A percentile compares a stretch with the other conserved stretches of the same genome.
These are phyloP conservation scores for Folsomia manolachei DNA, from an alignment of 2,888 invertebrate species.

Conservation along the genomic window DNA sequence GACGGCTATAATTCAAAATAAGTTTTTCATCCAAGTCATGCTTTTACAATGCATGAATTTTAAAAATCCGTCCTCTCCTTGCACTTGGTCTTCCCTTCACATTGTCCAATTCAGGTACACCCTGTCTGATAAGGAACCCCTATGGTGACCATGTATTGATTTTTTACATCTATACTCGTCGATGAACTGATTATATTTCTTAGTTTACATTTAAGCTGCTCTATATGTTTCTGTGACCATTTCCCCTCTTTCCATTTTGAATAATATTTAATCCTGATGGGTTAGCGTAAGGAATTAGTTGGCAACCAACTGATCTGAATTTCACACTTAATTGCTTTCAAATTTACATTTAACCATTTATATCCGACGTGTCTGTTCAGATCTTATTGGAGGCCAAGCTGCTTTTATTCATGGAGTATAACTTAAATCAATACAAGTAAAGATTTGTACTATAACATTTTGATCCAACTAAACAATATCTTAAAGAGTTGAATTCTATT, in stretches of 20 bases:
- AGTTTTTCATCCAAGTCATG: slow-evolving; percentile 40
- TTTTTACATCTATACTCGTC: not conserved
- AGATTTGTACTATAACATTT: no score
- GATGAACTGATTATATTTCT: not conserved
- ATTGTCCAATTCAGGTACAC: slow-evolving; percentile 42
- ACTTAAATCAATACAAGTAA: no score
- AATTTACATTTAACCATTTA: no score
- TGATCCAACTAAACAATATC: no score
- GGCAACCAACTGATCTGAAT: no score
- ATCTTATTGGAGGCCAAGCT: no score
- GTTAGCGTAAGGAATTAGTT: no score
- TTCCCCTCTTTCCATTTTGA: slow-evolving; percentile 55
- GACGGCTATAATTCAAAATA: slow-evolving; percentile 42
- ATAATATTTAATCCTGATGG: slow-evolving; percentile 70
- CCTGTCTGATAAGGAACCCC: slow-evolving; percentile 48
- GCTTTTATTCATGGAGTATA: no score
- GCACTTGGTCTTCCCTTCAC: no score
- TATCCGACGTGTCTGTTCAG: no score
- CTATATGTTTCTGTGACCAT: not conserved
- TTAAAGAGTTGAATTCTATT: no score
- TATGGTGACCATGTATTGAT: slow-evolving; percentile 46
- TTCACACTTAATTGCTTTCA: no score
- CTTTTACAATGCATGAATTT: slow-evolving; percentile 41
- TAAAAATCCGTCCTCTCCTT: slow-evolving; percentile 28
- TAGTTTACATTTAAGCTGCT: not conserved